Percentiles rank a stretch among this genome's conserved stretches.
phyloP scores from a whole-genome alignment of 2,113 vertebrate genomes.

The Tragelaphus scriptus region DNA sequence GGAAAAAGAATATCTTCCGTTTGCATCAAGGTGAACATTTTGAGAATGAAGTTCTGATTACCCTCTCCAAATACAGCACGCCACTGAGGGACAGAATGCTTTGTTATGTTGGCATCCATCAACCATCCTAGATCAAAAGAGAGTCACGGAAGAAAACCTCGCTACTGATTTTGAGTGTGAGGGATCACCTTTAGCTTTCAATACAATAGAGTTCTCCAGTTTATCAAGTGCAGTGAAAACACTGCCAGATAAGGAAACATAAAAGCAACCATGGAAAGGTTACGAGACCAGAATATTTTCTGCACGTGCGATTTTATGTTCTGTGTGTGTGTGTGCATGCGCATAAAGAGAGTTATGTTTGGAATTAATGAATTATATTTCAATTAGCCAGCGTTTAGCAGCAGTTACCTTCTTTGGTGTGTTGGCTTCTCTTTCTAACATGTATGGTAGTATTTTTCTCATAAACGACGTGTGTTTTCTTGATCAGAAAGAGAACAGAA shows the following conservation, averaged over 20 bases:
- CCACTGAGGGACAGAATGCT: not conserved
- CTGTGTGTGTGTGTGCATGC: not conserved
- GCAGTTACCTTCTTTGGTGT: conserved; percentile 44
- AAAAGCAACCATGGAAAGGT: not conserved
- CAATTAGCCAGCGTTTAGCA: conserved; percentile 55
- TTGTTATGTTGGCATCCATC: not conserved
- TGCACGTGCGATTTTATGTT: not conserved
- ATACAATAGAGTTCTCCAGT: not conserved
- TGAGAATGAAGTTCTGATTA: conserved; percentile 46
- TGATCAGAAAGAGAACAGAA: conserved; percentile 60
- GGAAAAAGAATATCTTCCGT: conserved; percentile 46
- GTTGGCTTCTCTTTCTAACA: conserved; percentile 66
- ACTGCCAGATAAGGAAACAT: not conserved
- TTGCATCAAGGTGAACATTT: conserved; percentile 42
- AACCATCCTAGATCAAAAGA: not conserved
- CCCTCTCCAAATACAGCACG: not conserved
- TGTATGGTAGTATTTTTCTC: conserved; percentile 45
- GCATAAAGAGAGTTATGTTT: not conserved
- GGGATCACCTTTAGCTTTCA: conserved; percentile 19
- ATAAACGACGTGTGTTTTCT: conserved; percentile 53
- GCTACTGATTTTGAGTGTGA: not conserved
- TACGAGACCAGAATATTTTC: not conserved
- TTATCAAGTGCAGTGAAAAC: conserved; percentile 1
- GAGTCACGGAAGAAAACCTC: not conserved
- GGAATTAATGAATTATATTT: conserved; percentile 61